A percentile compares a stretch with the other conserved stretches of the same genome.
These are phyloP conservation scores for Chrysochloris asiatica DNA, from an alignment of 2,113 vertebrate genomes.

Conservation along the genomic window DNA sequence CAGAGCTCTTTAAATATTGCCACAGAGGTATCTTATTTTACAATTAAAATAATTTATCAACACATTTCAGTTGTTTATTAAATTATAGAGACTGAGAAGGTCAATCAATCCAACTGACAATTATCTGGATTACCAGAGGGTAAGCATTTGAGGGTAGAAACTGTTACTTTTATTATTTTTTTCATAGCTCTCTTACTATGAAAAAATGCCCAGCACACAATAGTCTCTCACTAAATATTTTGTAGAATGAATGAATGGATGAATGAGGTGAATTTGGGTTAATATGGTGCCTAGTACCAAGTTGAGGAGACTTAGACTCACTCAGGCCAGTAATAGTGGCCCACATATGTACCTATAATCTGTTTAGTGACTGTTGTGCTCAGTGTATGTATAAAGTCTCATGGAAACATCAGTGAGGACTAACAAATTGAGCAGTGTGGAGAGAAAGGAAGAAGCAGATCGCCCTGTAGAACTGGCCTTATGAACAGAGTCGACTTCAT, in stretches of 20 bases:
- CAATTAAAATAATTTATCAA: not conserved
- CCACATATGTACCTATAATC: not conserved
- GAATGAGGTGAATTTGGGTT: rapidly evolving
- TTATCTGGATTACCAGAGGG: not conserved
- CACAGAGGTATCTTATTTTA: not conserved
- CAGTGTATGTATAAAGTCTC: not conserved
- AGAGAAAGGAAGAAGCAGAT: not conserved
- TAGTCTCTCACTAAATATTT: not conserved
- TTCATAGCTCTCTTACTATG: not conserved
- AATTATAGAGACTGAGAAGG: not conserved
- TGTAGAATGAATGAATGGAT: not conserved
- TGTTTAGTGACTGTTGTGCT: not conserved
- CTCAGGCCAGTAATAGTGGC: not conserved
- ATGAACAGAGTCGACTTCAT: not conserved
- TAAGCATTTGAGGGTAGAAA: not conserved
- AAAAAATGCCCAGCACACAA: not conserved
- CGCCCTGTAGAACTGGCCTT: not conserved
- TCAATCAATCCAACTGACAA: not conserved
- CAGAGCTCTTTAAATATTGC: no score
- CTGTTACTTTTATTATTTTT: not conserved
- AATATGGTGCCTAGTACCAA: not conserved
- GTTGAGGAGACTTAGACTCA: not conserved
- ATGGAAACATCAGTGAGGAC: not conserved
- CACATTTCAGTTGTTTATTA: not conserved
- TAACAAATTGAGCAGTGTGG: not conserved